These are phyloP conservation scores for Salvator merianae DNA, from an alignment of 2,113 vertebrate species.

Conservation along the genomic window DNA sequence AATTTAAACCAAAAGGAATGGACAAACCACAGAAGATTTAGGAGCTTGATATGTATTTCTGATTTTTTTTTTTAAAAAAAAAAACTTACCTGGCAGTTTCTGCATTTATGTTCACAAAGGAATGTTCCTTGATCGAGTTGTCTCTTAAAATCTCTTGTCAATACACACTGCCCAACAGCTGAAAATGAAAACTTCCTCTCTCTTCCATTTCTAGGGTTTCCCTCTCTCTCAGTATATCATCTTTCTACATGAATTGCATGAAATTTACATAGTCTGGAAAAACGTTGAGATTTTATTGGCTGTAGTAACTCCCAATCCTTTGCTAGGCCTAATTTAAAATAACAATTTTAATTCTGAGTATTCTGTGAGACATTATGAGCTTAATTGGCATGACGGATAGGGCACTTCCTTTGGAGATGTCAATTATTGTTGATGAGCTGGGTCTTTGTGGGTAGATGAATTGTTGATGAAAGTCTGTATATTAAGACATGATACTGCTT, in stretches of 20 bases:
- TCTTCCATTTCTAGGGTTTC: background rate
- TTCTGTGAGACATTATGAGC: no score
- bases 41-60: conserved; percentile 14
- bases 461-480: no score
- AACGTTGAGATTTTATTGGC: background rate
- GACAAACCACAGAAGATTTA: background rate
- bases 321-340: background rate
- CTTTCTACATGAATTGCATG: background rate
- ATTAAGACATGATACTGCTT: no score
- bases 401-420: no score
- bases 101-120: background rate
- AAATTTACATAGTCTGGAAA: background rate
- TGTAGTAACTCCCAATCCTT: background rate
- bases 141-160: background rate
- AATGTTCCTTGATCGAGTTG: conserved; percentile 11
- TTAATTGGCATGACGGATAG: no score
- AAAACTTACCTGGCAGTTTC: background rate
- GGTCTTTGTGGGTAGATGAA: no score
- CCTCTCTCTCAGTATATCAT: background rate
- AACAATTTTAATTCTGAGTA: no score
- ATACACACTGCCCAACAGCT: background rate
- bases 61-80: no score
- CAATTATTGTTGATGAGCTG: no score
- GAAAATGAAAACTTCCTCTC: background rate
- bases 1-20: conserved; percentile 15